Base-by-base conservation (phyloP, 2,797 vertebrate species). In the Cossypha dichroa region DNA sequence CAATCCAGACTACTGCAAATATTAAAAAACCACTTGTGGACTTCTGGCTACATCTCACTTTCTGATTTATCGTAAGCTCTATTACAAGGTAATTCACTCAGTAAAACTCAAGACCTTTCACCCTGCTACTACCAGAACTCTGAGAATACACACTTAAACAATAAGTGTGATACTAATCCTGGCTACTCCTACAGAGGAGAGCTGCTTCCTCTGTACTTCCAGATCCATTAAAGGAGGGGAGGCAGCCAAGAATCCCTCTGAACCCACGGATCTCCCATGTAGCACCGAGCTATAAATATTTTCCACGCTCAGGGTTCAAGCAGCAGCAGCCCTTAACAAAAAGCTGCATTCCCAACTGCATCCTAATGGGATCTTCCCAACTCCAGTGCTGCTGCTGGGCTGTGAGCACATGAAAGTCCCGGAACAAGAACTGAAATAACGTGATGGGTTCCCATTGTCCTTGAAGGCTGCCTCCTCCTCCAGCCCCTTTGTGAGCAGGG, bases 381-480 rank as follows among this genome's bases (percentile, higher is more conserved):
- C 73, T 58, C 38, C 49, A 31, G 88, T 3, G 84, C 63, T 85
- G 72, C 40, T 63, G 67, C 91, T 40, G 94, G 80, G 76, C 64
- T 56, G 82, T 81, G 74, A 73, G 48, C 80, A 91, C 93, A 91
- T 34, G 38, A 51, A 96, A 94, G 88, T 88, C 51, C 75, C 43
- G 38, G 69, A 94, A 88, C 49, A 81, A 43, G 49, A 90, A 87
- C 82, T 79, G 72, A 83, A 96, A 78, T 94, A 95, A 93, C 58
- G 13, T 12, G 64, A 94, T 34, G 90, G 40, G 46, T 54, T 93
- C 79, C 85, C 84, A 67, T 75, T 94, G 72, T 93, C 75, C 70
- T 95, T 95, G 78, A 95, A 92, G 88, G 56, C 63, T 93, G 68
- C 80, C 78, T 93, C 46, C 62, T 93, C 62, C 91, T 73, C 48